These are phyloP conservation scores for Edolisoma coerulescens DNA, from an alignment of 2,113 vertebrate species.

Conservation along the genomic window DNA sequence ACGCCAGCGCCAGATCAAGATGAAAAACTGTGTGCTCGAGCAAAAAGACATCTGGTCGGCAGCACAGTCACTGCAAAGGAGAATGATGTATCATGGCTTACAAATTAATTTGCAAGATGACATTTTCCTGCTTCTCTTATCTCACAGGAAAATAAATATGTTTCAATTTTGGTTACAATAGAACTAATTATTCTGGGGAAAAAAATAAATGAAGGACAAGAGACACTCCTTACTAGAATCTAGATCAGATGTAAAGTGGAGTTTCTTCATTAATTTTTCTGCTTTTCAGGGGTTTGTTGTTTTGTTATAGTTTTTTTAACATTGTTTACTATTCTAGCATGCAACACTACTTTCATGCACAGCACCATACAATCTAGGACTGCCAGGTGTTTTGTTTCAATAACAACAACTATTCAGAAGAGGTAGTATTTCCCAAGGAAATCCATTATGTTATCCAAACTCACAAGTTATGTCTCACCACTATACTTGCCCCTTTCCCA, in stretches of 20 bases:
- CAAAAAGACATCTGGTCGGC: not conserved
- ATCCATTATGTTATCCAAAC: not conserved
- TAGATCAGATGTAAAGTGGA: not conserved
- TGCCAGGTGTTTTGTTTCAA: not conserved
- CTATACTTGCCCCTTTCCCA: not conserved
- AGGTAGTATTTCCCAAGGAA: not conserved
- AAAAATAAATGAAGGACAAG: not conserved
- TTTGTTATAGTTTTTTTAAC: too few species aligned
- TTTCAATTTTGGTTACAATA: not conserved
- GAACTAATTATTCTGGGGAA: not conserved
- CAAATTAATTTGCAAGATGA: not conserved
- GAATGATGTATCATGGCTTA: not conserved
- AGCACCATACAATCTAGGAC: not conserved
- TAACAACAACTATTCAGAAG: not conserved
- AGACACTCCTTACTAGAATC: not conserved
- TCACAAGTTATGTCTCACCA: accelerated
- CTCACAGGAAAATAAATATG: not conserved
- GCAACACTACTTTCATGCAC: not conserved
- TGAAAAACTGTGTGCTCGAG: accelerated
- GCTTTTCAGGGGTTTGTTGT: not conserved
- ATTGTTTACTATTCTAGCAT: not conserved
- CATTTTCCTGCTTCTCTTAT: not conserved
- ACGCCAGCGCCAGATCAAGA: not conserved
- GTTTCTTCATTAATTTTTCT: not conserved
- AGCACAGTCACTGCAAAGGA: not conserved